Base-by-base conservation (phyloP, 1,140 invertebrate species). In the Drosophila rufa region DNA sequence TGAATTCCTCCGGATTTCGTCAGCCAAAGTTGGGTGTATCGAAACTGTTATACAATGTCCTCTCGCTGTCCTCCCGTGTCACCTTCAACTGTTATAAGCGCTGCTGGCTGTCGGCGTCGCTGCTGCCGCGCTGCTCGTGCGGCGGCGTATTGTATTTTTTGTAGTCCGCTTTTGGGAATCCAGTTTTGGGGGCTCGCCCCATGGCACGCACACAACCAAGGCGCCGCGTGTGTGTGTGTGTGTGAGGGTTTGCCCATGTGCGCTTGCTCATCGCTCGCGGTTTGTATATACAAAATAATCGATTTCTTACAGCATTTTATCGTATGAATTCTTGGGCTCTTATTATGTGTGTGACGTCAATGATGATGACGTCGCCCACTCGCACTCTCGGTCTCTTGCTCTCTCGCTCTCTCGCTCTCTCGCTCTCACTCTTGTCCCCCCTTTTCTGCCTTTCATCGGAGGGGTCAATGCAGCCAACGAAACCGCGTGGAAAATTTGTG, bases 151-250 rank as follows among this genome's bases (percentile, higher is more conserved):
- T 33, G 47, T 27, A 38, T 15, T 38, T 43, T 57, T 78, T 59
- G 57, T 59, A 59, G 71, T 53, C 25, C 62, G 50, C 65, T 51
- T 71, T 82, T 79, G 67, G 71, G 67, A 82, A 82, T 79, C 86
- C 79, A 90, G 86, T 90, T 90, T 90, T 90, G 86, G 85, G 85
- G 85, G 85, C 82, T 90, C 86, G 86, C 86, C 86, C 81, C 79
- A 76, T 62, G 53, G 46, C 57, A 81, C 43, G 43, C 48, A 65
- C 46, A 83, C 56, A 80, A 22, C 19, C 19, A 22, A 22, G 19
- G 19, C 19, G 19, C 19, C 1, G 19, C 19, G 19, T 22, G 19
- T 45, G 1, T 27, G 11, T 40, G 33, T 40, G 51, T 60, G 53
- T 75, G 50, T 51, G 64, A 19, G 61, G 58, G 40, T 45, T 77